Evolutionary conservation across 2,888 invertebrate genomes (phyloP).

Genomic region (Elmis aenea): DNA sequence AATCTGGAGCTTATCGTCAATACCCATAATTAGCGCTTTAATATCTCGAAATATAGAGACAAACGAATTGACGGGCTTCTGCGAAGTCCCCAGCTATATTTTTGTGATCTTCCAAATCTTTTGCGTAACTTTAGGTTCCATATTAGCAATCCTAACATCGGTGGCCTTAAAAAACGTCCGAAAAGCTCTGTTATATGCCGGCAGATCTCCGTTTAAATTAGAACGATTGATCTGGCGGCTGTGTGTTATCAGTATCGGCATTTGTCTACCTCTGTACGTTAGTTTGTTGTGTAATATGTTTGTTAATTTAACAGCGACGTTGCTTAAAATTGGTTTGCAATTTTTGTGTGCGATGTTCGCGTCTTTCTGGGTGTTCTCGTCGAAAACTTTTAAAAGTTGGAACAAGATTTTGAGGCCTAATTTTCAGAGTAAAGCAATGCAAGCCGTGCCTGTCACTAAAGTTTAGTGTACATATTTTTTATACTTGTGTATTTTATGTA

Average conservation of each 20-base stretch:
- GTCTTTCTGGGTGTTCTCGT: slow-evolving; percentile 39
- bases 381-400: slow-evolving; percentile 40
- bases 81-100: slow-evolving; percentile 55
- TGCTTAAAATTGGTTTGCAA: slow-evolving; percentile 32
- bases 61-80: slow-evolving; percentile 77
- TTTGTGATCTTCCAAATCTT: slow-evolving; percentile 31
- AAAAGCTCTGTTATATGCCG: slow-evolving; percentile 51
- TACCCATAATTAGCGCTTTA: slow-evolving; percentile 77
- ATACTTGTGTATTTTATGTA: background rate
- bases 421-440: slow-evolving; percentile 26
- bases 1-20: slow-evolving; percentile 84
- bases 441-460: slow-evolving; percentile 29
- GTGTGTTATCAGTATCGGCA: slow-evolving; percentile 72
- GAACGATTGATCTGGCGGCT: slow-evolving; percentile 69
- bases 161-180: slow-evolving; percentile 73
- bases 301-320: slow-evolving; percentile 30
- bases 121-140: slow-evolving; percentile 55
- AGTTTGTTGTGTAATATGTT: slow-evolving; percentile 59
- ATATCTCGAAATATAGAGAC: slow-evolving; percentile 73
- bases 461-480: slow-evolving; percentile 19
- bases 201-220: slow-evolving; percentile 56
- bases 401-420: slow-evolving; percentile 32
- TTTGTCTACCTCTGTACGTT: slow-evolving; percentile 66
- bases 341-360: slow-evolving; percentile 36
- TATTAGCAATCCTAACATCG: slow-evolving; percentile 69